Base-by-base conservation (phyloP, 2,888 invertebrate species). In the Opisthograptis luteolata region DNA sequence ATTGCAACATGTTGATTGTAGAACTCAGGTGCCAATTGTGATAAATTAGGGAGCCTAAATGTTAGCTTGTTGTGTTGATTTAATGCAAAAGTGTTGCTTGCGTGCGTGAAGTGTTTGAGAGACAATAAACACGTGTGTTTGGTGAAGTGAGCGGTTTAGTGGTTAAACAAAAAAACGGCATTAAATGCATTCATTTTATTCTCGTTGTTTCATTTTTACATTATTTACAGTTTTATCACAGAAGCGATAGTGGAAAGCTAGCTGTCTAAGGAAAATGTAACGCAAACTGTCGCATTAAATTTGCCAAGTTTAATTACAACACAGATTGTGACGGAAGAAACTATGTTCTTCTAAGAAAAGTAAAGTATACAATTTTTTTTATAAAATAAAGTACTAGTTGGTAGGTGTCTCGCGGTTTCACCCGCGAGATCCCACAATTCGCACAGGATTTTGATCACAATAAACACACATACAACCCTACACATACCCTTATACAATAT, bases 11-110 rank as follows among this genome's bases (percentile, higher is more conserved):
- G 63, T 74, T 80, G 73, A 83, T 77, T 69, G 75, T 79, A 84
- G 80, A 81, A 84, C 77, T 75, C 84, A 83, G 87, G 87, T 87
- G 88, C 87, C 87, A 87, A 90, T 87, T 88, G 90, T 89, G 89
- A 90, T 89, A 89, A 81, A 84, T 80, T 84, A 83, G 79, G 50
- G 69, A 84, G 85, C 87, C 87, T 87, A 86, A 84, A 68, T 77
- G 72, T 58, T 48, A 53, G 44, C 52, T 39, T 52, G 53, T 46
- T 60, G 60, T 35, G 27, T 37, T 49, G 48, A 34, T 30, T 42
- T 41, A 32, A 17, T 37, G 13, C 17, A 19, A 6, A 24, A 32
- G 17, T 45, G 39, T 36, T 19, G 48, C 15, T 32, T 32, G 43
- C 17, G 30, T 32, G 43, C 30, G 9, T 42, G 34, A 9, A 19